A percentile compares a stretch with the other conserved stretches of the same genome.
These are phyloP conservation scores for Eudorcas thomsonii DNA, from an alignment of 2,113 vertebrate genomes.

Conservation along the genomic window DNA sequence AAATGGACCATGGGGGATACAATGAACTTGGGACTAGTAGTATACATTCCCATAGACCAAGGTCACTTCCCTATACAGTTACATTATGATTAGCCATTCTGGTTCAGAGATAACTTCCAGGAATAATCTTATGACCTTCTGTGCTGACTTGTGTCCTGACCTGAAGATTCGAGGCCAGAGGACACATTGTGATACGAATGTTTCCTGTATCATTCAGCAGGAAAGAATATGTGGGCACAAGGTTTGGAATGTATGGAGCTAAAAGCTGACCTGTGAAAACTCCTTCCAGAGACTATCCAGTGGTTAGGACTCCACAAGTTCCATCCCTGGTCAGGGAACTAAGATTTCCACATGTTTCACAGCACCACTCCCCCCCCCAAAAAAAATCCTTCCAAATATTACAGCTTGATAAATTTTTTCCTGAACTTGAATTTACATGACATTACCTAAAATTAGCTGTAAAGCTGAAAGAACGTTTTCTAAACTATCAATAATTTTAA, in stretches of 20 bases:
- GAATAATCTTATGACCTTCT: not conserved
- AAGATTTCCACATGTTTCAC: not conserved
- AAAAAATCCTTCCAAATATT: not conserved
- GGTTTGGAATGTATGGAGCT: not conserved
- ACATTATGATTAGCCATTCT: not conserved
- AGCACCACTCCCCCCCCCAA: rapidly evolving
- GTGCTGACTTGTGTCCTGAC: not conserved
- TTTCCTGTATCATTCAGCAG: not conserved
- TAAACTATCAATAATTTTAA: not conserved
- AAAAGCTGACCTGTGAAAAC: not conserved
- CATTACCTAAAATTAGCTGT: not conserved
- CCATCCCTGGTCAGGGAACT: not conserved
- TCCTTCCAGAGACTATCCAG: not conserved
- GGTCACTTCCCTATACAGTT: not conserved
- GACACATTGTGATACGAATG: not conserved
- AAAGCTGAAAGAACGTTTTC: not conserved
- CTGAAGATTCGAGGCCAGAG: not conserved
- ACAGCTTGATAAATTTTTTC: not conserved
- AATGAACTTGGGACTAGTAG: not conserved
- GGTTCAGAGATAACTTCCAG: not conserved
- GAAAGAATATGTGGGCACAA: not conserved
- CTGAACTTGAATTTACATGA: not conserved
- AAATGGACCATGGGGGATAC: not conserved
- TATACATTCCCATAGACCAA: not conserved
- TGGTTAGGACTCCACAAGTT: not conserved